phyloP scores from a whole-genome alignment of 2,113 vertebrate species.

The Stigmatopora nigra region DNA sequence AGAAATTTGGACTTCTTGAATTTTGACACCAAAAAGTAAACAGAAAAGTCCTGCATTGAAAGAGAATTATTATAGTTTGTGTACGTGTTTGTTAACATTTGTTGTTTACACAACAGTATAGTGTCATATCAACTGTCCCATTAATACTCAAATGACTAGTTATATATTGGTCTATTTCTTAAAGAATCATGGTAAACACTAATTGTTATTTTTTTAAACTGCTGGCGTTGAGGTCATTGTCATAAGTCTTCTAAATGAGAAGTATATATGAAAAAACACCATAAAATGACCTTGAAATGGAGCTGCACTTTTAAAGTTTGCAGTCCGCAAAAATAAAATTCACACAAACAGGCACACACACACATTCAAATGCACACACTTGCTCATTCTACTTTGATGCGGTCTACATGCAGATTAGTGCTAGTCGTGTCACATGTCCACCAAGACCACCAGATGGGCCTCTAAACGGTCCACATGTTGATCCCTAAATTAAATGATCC shows the following conservation, averaged over 20 bases:
- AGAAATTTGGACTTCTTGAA: neutral
- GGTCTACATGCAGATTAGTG: constrained; percentile 29
- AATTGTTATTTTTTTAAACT: neutral
- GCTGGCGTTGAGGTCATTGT: neutral
- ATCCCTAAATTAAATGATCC: constrained; percentile 64
- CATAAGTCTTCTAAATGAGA: neutral
- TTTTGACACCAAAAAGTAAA: neutral
- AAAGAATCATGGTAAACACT: neutral
- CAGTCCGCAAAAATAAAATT: too few species aligned
- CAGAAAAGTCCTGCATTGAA: neutral
- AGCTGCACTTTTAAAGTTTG: too few species aligned
- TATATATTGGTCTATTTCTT: too few species aligned
- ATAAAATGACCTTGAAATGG: too few species aligned
- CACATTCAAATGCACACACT: neutral
- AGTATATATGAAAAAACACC: too few species aligned
- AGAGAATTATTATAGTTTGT: neutral
- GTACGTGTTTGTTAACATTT: neutral
- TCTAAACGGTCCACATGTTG: constrained; percentile 54
- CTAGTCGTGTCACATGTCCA: constrained; percentile 41
- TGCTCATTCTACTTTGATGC: constrained; percentile 12
- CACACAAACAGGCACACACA: too few species aligned
- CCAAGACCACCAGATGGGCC: constrained; percentile 56
- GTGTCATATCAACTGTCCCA: neutral
- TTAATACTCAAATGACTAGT: neutral
- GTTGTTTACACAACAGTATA: neutral